These are phyloP conservation scores for Delia radicum DNA, from an alignment of 1,140 invertebrate genomes.

Conservation along the genomic window DNA sequence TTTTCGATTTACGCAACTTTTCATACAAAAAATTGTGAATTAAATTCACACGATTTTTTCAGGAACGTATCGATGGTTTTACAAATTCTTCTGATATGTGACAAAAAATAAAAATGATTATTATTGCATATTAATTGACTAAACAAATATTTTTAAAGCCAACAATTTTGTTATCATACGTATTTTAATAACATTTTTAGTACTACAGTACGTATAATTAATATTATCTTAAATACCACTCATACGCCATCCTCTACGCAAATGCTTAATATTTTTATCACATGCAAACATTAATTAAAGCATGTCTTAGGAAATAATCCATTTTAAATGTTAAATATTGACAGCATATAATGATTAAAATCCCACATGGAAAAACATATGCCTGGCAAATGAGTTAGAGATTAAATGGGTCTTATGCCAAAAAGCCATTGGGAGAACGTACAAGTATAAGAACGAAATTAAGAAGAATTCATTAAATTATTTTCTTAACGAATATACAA, in stretches of 20 bases:
- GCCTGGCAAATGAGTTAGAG: background rate
- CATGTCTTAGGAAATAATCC: background rate
- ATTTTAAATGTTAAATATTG: slow-evolving; percentile 2
- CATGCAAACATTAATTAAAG: background rate
- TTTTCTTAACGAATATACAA: no score
- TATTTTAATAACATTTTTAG: no score
- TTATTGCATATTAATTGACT: no score
- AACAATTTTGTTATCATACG: no score
- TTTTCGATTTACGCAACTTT: no score
- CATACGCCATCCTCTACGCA: background rate
- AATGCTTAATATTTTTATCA: background rate
- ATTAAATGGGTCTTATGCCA: background rate
- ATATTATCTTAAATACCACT: background rate
- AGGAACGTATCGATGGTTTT: no score
- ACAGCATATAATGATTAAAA: background rate
- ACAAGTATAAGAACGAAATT: background rate
- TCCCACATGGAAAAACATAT: background rate
- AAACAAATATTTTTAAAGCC: no score
- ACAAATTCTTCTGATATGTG: no score
- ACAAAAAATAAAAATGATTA: no score
- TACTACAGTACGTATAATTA: background rate
- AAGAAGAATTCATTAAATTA: background rate
- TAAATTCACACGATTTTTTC: no score
- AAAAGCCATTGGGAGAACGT: no score
- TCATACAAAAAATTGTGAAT: no score